These are phyloP conservation scores for Amazona guildingii DNA, from an alignment of 2,113 vertebrate genomes.

Conservation along the genomic window DNA sequence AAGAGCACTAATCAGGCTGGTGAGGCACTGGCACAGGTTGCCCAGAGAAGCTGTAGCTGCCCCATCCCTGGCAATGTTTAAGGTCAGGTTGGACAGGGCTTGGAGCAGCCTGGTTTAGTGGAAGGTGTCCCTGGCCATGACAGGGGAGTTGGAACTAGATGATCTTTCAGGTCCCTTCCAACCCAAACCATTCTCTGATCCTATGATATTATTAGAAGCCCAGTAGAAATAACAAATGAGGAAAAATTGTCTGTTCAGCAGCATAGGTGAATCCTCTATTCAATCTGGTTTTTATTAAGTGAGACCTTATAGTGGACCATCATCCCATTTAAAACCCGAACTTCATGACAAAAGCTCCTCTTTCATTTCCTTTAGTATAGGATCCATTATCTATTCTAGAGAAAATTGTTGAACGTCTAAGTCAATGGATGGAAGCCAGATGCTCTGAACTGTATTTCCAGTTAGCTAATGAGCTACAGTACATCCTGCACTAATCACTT, in stretches of 20 bases:
- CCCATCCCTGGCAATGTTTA: background rate
- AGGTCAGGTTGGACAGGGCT: background rate
- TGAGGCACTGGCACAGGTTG: background rate
- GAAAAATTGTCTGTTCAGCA: background rate
- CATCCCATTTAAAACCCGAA: background rate
- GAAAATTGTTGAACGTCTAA: background rate
- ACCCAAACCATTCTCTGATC: background rate
- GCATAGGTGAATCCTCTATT: background rate
- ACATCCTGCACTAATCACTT: background rate
- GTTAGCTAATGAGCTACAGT: background rate
- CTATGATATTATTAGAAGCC: background rate
- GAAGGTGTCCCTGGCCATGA: background rate
- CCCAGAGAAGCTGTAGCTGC: background rate
- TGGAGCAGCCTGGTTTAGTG: background rate
- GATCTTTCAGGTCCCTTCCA: background rate
- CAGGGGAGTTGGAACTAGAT: background rate
- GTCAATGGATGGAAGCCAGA: background rate
- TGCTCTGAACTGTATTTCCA: background rate
- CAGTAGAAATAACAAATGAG: background rate
- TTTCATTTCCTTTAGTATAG: background rate
- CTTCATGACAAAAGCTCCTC: background rate
- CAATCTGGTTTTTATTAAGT: background rate
- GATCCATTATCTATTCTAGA: background rate
- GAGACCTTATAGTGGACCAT: background rate
- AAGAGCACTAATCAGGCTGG: background rate